Base-by-base conservation (phyloP, 2,113 vertebrate genomes). In the Canis aureus region DNA sequence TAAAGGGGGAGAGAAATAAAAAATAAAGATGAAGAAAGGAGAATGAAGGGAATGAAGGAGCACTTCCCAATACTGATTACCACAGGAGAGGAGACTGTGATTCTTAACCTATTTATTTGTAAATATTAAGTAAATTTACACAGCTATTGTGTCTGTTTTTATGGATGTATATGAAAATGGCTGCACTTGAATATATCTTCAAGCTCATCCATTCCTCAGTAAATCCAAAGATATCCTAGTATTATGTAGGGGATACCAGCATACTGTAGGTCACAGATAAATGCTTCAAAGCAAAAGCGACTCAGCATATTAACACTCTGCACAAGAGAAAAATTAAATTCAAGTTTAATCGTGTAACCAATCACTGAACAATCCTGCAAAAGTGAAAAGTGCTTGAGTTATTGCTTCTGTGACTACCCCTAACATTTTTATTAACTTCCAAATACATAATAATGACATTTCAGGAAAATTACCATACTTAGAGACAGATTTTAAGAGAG, bases 361-460 rank as follows among this genome's bases (percentile, higher is more conserved):
- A 43, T 87, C 87, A 69, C 29, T 76, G 87, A 95, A 87, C 43
- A 90, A 71, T n/a, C 29, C 79, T 93, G 73, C 51, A 81, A 91
- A 91, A 86, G 53, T 89, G 55, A 49, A 69, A 95, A 82, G 32
- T 59, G 2, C 76, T 78, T 92, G 91, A 97, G 53, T 91, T 94
- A 95, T 32, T 80, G 73, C 62, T 80, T 96, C 79, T 89, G 27
- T 78, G 89, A 97, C 51, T 84, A 55, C 27, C 11, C 32, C 9
- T 96, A 97, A 94, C 86, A 74, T 55, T 94, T 97, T 97, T 94
- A 97, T 95, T 96, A 95, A 98, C 91, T 94, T 93, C 53, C 59
- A 94, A 94, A 96, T 91, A 81, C 89, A 88, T 85, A 95, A 88
- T 89, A 91, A 95, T 91, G 96, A 73, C 81, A 97, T 94, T 95